These are phyloP conservation scores for Sycophaga agraensis DNA, from an alignment of 1,140 invertebrate genomes.

Conservation along the genomic window DNA sequence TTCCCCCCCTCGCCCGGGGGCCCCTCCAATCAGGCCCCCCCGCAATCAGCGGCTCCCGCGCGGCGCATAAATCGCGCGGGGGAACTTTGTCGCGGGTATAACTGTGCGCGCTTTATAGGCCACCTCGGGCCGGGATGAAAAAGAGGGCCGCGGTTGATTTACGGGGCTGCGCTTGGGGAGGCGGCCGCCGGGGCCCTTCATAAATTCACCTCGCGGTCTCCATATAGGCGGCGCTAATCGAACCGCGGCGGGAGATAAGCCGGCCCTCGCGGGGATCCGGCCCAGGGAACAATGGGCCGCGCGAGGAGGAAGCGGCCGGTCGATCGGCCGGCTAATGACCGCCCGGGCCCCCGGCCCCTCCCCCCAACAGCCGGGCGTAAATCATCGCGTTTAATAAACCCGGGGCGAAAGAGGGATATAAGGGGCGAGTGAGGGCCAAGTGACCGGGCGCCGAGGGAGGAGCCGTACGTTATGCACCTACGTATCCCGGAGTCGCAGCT, in stretches of 20 bases:
- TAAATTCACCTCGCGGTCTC: conserved; percentile 26
- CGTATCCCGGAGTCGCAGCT: too few relatives aligned
- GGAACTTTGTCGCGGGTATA: neutral
- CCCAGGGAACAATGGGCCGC: neutral
- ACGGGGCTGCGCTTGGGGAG: neutral
- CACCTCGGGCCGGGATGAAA: too few relatives aligned
- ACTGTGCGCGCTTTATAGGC: too few relatives aligned
- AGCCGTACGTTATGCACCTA: too few relatives aligned
- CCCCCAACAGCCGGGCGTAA: too few relatives aligned
- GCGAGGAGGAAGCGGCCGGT: neutral
- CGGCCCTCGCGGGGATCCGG: neutral
- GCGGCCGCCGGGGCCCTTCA: neutral
- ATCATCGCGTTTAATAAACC: too few relatives aligned
- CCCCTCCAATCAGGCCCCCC: neutral
- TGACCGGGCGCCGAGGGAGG: too few relatives aligned
- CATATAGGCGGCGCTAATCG: conserved; percentile 15
- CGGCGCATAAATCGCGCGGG: neutral
- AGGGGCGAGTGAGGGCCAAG: too few relatives aligned
- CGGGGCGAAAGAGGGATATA: too few relatives aligned
- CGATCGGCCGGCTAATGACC: too few relatives aligned
- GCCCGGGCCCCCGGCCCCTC: too few relatives aligned
- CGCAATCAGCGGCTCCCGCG: neutral
- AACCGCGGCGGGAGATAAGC: neutral
- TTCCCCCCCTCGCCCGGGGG: too few relatives aligned
- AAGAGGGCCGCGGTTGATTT: conserved; percentile 2